These are phyloP conservation scores for Globodera ellingtonae DNA, from an alignment of 1,140 invertebrate genomes.

Conservation along the genomic window DNA sequence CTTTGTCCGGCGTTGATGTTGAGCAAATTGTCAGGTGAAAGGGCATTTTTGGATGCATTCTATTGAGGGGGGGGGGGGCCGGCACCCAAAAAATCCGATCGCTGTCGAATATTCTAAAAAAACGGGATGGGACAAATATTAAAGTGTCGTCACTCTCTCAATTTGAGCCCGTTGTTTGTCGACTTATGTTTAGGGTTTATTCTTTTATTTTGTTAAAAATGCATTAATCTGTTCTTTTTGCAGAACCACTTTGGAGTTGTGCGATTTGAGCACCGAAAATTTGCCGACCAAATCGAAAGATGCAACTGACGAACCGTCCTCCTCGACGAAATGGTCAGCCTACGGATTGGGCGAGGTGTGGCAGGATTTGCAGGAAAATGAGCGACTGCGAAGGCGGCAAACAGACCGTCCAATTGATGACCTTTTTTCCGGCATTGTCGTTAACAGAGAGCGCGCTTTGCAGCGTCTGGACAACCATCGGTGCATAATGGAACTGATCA, in stretches of 20 bases:
- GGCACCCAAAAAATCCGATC: too few relatives aligned
- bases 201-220: conserved; percentile 3
- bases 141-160: too few relatives aligned
- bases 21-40: conserved; percentile 36
- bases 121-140: too few relatives aligned
- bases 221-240: conserved; percentile 18
- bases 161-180: too few relatives aligned
- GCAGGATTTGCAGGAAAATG: conserved; percentile 42
- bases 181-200: too few relatives aligned
- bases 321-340: conserved; percentile 5
- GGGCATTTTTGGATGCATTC: too few relatives aligned
- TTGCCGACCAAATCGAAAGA: conserved; percentile 22
- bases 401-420: background rate
- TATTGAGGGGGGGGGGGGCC: too few relatives aligned
- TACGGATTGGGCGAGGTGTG: conserved; percentile 37
- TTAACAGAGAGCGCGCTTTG: conserved; percentile 42
- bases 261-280: conserved; percentile 44
- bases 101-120: too few relatives aligned
- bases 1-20: conserved; percentile 42
- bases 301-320: background rate
- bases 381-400: conserved; percentile 23
- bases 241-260: conserved; percentile 46
- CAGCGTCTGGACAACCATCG: conserved; percentile 24
- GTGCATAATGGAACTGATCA: conserved; percentile 34
- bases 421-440: conserved; percentile 27